Evolutionary conservation across 2,797 vertebrate genomes (phyloP).

Genomic region (Bradypodion pumilum): DNA sequence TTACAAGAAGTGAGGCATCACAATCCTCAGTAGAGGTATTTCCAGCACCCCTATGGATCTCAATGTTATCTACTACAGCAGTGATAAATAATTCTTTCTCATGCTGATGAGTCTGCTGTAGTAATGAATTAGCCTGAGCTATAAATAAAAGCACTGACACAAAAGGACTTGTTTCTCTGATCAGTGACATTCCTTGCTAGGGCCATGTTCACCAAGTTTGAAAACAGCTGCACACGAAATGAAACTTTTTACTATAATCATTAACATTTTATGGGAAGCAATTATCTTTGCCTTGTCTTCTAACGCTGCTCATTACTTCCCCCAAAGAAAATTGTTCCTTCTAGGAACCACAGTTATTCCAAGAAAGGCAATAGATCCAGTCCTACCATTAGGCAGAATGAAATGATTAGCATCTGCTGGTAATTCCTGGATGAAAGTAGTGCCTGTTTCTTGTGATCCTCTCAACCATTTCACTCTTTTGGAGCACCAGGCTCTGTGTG

Average conservation of each 20-base stretch:
- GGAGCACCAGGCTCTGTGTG: too few species aligned
- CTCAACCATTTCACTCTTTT: neutral
- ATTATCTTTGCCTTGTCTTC: neutral
- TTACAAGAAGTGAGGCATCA: neutral
- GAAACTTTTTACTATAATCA: slow-evolving; percentile 15
- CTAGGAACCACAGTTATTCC: neutral
- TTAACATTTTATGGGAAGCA: neutral
- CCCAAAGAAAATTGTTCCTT: neutral
- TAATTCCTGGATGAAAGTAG: too few species aligned
- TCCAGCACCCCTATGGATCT: neutral
- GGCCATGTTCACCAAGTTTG: neutral
- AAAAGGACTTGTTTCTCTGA: slow-evolving; percentile 7
- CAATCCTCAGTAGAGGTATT: neutral
- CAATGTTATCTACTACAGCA: neutral
- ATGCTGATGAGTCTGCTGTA: neutral
- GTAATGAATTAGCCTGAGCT: neutral
- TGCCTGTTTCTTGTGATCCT: too few species aligned
- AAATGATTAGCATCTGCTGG: too few species aligned
- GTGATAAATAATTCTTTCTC: neutral
- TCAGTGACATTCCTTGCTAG: slow-evolving; percentile 25
- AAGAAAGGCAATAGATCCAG: neutral
- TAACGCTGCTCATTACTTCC: neutral
- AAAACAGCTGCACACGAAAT: slow-evolving; percentile 26
- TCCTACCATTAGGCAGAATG: too few species aligned
- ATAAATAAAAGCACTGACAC: neutral